Evolutionary conservation across 2,113 vertebrate genomes (phyloP).

Genomic region (Percopsis transmontana): DNA sequence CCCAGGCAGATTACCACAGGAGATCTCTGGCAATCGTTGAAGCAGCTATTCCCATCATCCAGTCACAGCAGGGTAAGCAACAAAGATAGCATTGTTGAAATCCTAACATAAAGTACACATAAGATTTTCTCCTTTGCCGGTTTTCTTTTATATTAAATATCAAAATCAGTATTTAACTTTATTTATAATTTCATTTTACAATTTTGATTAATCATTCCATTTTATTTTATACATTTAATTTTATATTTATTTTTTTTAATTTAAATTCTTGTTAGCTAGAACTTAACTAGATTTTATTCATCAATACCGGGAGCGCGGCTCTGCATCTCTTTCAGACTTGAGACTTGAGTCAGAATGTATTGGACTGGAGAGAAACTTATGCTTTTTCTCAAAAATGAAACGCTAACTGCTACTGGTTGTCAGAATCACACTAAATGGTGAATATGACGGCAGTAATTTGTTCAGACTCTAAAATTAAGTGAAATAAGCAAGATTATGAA

Average conservation of each 20-base stretch:
- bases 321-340: background rate
- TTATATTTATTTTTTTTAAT: too few species aligned
- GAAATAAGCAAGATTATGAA: too few species aligned
- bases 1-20: conserved; percentile 98
- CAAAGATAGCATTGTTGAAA: background rate
- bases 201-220: too few species aligned
- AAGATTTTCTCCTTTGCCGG: too few species aligned
- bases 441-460: background rate
- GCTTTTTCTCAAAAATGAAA: background rate
- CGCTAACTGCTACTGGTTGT: background rate
- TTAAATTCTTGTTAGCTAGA: too few species aligned
- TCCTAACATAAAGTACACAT: too few species aligned
- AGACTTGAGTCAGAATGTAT: background rate
- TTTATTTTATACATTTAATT: too few species aligned
- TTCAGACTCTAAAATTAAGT: background rate
- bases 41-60: conserved; percentile 90
- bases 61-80: conserved; percentile 90
- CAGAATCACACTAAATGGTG: background rate
- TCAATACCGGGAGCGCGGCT: too few species aligned
- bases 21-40: conserved; percentile 94
- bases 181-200: too few species aligned
- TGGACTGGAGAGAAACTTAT: conserved; percentile 2
- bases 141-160: too few species aligned
- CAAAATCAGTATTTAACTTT: too few species aligned
- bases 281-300: too few species aligned